These are phyloP conservation scores for Cyaniris semiargus DNA, from an alignment of 2,888 invertebrate species.

Conservation along the genomic window DNA sequence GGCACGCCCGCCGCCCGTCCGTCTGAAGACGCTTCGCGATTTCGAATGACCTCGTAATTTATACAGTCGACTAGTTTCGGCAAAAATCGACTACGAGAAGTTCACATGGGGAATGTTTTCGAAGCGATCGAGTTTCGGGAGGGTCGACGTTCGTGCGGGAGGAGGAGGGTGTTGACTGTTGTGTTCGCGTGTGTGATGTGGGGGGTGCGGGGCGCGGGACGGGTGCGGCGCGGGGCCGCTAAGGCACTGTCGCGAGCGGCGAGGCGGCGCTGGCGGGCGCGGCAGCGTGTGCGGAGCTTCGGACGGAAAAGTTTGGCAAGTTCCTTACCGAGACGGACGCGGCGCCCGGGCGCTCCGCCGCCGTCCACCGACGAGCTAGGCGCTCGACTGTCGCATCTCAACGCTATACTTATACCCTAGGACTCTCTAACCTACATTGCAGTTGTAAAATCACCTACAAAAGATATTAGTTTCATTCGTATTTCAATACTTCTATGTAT, in stretches of 20 bases:
- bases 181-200: background rate
- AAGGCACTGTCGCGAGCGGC: constrained; percentile 68
- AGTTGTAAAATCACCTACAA: constrained; percentile 82
- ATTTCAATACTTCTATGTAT: constrained; percentile 77
- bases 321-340: constrained; percentile 64
- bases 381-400: constrained; percentile 70
- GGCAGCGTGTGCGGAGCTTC: constrained; percentile 66
- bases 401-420: constrained; percentile 69
- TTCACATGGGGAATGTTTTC: background rate
- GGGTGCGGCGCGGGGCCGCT: constrained; percentile 44
- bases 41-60: background rate
- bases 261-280: constrained; percentile 51
- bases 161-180: background rate
- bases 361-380: constrained; percentile 59
- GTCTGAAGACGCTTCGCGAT: constrained; percentile 30
- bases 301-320: constrained; percentile 78
- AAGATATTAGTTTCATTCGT: constrained; percentile 81
- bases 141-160: constrained; percentile 20
- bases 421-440: constrained; percentile 77
- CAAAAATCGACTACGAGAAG: background rate
- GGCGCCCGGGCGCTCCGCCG: constrained; percentile 55
- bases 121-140: constrained; percentile 3
- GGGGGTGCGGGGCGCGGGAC: constrained; percentile 31
- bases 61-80: background rate
- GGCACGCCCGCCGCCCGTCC: constrained; percentile 52